Conservation (phyloP, 2,888 invertebrate species). For the Priocnemis perturbator region DNA sequence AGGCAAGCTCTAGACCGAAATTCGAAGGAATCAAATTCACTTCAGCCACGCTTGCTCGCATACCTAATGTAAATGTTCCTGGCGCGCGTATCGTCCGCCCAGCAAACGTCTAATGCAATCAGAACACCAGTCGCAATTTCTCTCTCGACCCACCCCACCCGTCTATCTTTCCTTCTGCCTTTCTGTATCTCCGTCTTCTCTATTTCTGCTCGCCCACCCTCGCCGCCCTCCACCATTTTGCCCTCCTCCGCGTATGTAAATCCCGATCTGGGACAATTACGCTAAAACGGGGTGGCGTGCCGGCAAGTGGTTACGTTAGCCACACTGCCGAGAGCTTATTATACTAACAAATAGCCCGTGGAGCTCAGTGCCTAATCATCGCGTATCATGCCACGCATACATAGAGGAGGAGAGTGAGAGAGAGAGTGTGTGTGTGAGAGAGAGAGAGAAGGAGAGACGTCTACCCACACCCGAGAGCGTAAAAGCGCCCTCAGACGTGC, state of each 20-base stretch:
- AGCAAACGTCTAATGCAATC: too few relatives aligned
- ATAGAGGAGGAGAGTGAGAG: slow-evolving; percentile 13
- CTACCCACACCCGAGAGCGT: slow-evolving; percentile 29
- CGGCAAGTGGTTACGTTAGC: slow-evolving; percentile 73
- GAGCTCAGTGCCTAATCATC: slow-evolving; percentile 73
- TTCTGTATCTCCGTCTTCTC: slow-evolving; percentile 18
- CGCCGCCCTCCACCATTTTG: slow-evolving; percentile 8
- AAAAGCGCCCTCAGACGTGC: slow-evolving; percentile 44
- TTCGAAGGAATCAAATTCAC: too few relatives aligned
- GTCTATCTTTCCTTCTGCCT: neutral
- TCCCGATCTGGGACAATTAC: slow-evolving; percentile 74
- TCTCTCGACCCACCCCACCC: too few relatives aligned
- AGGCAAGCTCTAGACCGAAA: too few relatives aligned
- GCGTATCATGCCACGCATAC: slow-evolving; percentile 72
- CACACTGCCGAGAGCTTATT: slow-evolving; percentile 73
- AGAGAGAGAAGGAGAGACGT: too few relatives aligned
- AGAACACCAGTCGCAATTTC: too few relatives aligned
- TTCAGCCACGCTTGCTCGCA: too few relatives aligned
- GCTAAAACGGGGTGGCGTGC: slow-evolving; percentile 74
- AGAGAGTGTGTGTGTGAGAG: too few relatives aligned
- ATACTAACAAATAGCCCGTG: slow-evolving; percentile 75
- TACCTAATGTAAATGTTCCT: too few relatives aligned
- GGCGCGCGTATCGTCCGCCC: too few relatives aligned
- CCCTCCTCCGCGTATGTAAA: slow-evolving; percentile 67
- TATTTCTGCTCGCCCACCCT: slow-evolving; percentile 22